A percentile compares a stretch with the other conserved stretches of the same genome.
phyloP scores from a whole-genome alignment of 2,113 vertebrate genomes.

The Solea senegalensis region DNA sequence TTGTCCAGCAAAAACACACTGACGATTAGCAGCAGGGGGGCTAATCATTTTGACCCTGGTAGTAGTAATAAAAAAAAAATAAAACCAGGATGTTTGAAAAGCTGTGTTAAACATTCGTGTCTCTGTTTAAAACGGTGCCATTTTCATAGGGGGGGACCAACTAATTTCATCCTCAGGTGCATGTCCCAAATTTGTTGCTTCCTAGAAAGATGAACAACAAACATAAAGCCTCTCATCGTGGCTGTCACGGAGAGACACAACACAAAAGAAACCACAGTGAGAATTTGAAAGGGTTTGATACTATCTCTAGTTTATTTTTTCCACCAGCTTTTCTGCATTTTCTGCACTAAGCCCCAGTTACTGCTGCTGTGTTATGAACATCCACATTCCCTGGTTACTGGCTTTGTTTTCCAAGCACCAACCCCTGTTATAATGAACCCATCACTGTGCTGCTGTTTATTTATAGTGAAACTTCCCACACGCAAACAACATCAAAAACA shows the following conservation, averaged over 20 bases:
- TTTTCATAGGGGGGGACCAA: no score
- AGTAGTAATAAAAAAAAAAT: no score
- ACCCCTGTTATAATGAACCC: conserved; percentile 6
- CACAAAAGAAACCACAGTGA: neutral
- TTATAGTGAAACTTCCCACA: conserved; percentile 44
- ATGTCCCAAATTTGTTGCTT: neutral
- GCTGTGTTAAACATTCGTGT: no score
- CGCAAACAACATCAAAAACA: conserved; percentile 28
- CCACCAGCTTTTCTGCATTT: neutral
- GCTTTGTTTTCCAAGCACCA: conserved; percentile 6
- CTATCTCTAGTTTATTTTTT: neutral
- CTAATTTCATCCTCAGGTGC: no score
- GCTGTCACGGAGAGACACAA: neutral
- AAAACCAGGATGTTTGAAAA: no score
- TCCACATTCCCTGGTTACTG: conserved; percentile 2
- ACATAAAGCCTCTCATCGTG: neutral
- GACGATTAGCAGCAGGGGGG: no score
- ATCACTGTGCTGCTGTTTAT: conserved; percentile 36
- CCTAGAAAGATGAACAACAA: no score
- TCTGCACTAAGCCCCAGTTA: no score
- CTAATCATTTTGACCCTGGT: no score
- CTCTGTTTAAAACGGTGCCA: no score
- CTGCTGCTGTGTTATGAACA: conserved; percentile 14
- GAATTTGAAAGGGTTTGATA: neutral
- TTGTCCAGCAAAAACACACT: no score